These are phyloP conservation scores for Eristalinus sepulchralis DNA, from an alignment of 2,888 invertebrate species.

Conservation along the genomic window DNA sequence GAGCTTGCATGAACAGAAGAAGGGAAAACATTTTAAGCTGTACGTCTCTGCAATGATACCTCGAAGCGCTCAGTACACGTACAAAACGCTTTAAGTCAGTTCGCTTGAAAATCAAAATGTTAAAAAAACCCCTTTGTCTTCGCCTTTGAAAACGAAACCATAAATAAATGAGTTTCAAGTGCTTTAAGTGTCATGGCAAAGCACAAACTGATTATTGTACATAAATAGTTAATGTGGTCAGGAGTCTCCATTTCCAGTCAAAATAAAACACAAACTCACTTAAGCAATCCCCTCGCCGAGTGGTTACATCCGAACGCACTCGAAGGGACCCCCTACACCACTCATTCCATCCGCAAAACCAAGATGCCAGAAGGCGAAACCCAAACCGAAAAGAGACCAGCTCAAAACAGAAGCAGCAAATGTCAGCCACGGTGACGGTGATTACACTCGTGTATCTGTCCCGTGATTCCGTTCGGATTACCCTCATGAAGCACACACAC, in stretches of 20 bases:
- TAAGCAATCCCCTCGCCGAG: no score
- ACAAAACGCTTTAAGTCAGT: no score
- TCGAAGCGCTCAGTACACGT: no score
- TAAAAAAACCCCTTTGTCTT: no score
- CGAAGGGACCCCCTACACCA: neutral
- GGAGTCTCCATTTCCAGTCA: neutral
- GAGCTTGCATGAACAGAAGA: no score
- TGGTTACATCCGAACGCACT: neutral
- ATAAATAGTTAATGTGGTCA: conserved; percentile 1
- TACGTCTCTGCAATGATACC: no score
- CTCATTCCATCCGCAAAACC: neutral
- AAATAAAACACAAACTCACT: neutral
- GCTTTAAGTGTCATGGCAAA: no score
- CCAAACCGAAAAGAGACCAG: neutral
- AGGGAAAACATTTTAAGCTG: no score
- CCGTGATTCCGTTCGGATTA: conserved; percentile 52
- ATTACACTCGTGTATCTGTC: conserved; percentile 43
- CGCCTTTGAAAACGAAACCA: no score
- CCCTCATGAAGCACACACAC: conserved; percentile 26
- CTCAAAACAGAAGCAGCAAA: conserved; percentile 22
- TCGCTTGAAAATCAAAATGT: no score
- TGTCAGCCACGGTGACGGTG: conserved; percentile 48
- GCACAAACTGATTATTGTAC: no score
- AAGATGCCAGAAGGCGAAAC: neutral
- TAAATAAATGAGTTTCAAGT: no score